Evolutionary conservation across 2,113 vertebrate genomes (phyloP).

Genomic region (Istiophorus platypterus): DNA sequence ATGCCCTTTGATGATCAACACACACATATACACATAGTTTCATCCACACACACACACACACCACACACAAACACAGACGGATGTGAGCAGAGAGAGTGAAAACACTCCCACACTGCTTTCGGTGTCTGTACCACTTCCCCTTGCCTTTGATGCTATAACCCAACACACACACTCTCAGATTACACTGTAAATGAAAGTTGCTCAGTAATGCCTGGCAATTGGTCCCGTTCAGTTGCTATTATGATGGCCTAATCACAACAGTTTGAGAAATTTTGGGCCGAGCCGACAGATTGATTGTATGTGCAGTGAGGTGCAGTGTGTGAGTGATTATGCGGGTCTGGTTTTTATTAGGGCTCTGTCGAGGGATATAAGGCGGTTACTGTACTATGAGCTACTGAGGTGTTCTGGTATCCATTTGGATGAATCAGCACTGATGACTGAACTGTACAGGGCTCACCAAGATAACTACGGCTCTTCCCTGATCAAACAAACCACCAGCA

Average conservation of each 20-base stretch:
- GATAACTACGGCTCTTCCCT: conserved; percentile 74
- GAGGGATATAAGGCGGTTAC: conserved; percentile 67
- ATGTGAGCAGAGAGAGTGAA: conserved; percentile 11
- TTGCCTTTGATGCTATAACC: conserved; percentile 64
- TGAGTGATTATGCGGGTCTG: conserved; percentile 74
- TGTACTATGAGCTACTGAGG: conserved; percentile 73
- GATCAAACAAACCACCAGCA: conserved; percentile 82
- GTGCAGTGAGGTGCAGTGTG: conserved; percentile 71
- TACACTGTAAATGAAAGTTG: conserved; percentile 40
- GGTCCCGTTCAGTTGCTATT: conserved; percentile 69
- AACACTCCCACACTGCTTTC: conserved; percentile 37
- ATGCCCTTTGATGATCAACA: conserved; percentile 73
- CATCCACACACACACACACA: conserved; percentile 37
- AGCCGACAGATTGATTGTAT: conserved; percentile 76
- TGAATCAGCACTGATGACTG: conserved; percentile 80
- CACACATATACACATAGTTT: conserved; percentile 7
- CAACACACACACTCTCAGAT: conserved; percentile 51
- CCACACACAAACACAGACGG: conserved; percentile 31
- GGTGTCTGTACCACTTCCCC: conserved; percentile 1
- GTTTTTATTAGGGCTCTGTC: conserved; percentile 70
- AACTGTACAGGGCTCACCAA: conserved; percentile 54
- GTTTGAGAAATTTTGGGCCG: conserved; percentile 68
- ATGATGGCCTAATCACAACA: conserved; percentile 79
- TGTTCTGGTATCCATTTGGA: conserved; percentile 83
- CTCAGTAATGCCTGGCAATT: conserved; percentile 69